These are phyloP conservation scores for Melanotaenia nigrans DNA, from an alignment of 2,797 vertebrate genomes.

Conservation along the genomic window DNA sequence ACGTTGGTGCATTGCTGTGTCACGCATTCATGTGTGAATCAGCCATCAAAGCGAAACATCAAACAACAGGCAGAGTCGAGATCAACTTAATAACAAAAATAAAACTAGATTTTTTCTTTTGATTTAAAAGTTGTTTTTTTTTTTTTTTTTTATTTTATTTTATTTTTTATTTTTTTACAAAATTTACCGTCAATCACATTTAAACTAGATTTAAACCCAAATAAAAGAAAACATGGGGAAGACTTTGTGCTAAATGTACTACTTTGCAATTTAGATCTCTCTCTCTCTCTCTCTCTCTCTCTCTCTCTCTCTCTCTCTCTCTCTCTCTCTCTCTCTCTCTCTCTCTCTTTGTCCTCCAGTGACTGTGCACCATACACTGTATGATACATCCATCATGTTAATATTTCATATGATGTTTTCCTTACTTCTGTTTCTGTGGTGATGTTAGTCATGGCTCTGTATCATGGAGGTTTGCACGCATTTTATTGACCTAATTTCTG, in stretches of 20 bases:
- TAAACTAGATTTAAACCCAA: too few relatives aligned
- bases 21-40: conserved; percentile 21
- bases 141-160: too few relatives aligned
- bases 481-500: conserved; percentile 13
- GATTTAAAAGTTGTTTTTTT: neutral
- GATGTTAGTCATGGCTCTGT: neutral
- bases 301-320: too few relatives aligned
- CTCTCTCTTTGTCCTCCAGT: conserved; percentile 3
- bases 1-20: conserved; percentile 40
- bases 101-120: neutral
- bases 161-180: neutral
- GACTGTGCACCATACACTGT: neutral
- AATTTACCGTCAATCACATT: too few relatives aligned
- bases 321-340: too few relatives aligned
- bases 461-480: neutral
- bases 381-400: conserved; percentile 27
- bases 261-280: too few relatives aligned
- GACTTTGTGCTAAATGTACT: too few relatives aligned
- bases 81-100: neutral
- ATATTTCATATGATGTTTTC: conserved; percentile 20
- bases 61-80: conserved; percentile 14
- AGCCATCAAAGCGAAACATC: conserved; percentile 24
- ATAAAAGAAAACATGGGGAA: too few relatives aligned
- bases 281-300: too few relatives aligned
- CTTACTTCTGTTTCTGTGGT: conserved; percentile 5